Percentiles rank a stretch among this genome's conserved stretches.
Evolutionary conservation across 2,888 invertebrate species (phyloP).

Genomic region (Tipula vernalis): DNA sequence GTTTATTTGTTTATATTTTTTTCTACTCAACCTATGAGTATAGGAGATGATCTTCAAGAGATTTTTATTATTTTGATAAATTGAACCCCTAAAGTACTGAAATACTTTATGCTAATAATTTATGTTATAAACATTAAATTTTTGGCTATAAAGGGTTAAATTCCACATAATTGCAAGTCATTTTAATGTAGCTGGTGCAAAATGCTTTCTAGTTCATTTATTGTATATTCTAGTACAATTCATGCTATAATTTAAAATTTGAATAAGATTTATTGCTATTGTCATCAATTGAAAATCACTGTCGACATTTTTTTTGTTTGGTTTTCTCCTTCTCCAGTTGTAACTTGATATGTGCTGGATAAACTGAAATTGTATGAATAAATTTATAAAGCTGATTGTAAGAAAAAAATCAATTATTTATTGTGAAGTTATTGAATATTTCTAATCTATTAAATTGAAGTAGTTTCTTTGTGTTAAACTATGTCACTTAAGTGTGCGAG

Average conservation of each 20-base stretch:
- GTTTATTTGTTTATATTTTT: neutral
- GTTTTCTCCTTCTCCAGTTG: neutral
- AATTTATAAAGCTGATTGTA: neutral
- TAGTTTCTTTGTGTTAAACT: neutral
- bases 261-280: neutral
- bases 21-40: neutral
- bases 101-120: neutral
- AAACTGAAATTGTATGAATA: neutral
- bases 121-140: neutral
- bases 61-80: neutral
- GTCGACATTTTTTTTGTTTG: neutral
- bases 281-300: slow-evolving; percentile 1
- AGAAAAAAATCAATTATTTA: neutral
- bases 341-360: neutral
- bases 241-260: neutral
- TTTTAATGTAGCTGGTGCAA: neutral
- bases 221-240: neutral
- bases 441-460: neutral
- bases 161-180: neutral
- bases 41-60: neutral
- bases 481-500: neutral
- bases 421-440: neutral
- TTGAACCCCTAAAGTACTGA: neutral
- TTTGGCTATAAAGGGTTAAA: neutral
- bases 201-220: neutral